Percentiles rank a stretch among this genome's conserved stretches.
Conservation (phyloP, 2,797 vertebrate species). For the Chiroxiphia lanceolata region DNA sequence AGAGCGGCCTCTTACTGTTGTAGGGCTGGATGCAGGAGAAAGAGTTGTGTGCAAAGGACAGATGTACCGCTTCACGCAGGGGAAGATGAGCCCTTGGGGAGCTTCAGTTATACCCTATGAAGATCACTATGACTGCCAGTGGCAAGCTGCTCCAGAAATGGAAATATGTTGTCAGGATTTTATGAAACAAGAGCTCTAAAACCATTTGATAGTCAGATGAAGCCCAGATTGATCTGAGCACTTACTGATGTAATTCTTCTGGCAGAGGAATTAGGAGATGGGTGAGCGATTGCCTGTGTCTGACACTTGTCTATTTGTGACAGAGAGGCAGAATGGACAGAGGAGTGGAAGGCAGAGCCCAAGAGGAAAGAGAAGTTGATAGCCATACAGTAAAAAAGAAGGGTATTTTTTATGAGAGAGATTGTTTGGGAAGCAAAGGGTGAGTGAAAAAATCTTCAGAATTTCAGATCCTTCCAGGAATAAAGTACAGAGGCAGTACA, state of each 20-base stretch:
- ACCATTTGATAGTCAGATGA: neutral
- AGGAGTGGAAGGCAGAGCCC: neutral
- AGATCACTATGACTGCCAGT: neutral
- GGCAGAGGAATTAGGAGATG: neutral
- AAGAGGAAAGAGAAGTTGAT: neutral
- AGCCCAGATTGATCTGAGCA: neutral
- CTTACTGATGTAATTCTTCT: neutral
- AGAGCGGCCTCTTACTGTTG: neutral
- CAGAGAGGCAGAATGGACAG: neutral
- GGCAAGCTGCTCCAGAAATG: neutral
- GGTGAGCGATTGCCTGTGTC: neutral
- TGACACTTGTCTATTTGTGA: neutral
- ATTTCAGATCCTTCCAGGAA: neutral
- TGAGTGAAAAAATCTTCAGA: neutral
- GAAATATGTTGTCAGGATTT: neutral
- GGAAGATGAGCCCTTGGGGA: neutral
- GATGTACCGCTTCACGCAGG: accelerated
- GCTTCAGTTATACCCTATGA: neutral
- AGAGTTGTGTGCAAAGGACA: neutral
- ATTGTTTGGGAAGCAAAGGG: neutral
- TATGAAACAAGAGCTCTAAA: neutral
- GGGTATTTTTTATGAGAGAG: neutral
- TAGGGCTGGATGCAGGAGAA: neutral
- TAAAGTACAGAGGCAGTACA: neutral
- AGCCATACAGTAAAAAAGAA: neutral